phyloP scores from a whole-genome alignment of 2,888 invertebrate species.

The Aleiodes alternator region DNA sequence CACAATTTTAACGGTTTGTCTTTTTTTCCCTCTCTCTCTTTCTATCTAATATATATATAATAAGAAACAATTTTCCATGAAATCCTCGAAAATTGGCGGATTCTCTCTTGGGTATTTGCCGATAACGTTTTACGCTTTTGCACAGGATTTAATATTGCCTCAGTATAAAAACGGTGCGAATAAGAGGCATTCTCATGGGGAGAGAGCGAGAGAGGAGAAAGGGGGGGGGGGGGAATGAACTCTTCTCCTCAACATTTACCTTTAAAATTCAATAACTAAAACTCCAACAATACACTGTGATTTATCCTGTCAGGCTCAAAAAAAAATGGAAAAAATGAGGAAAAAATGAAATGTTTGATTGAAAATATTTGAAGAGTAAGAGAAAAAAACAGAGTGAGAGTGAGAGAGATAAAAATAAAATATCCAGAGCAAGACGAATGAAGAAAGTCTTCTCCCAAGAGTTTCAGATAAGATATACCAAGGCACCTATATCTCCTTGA shows the following conservation, averaged over 20 bases:
- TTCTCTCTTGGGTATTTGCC: slow-evolving; percentile 13
- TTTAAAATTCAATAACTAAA: slow-evolving; percentile 26
- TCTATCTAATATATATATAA: not conserved
- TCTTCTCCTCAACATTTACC: slow-evolving; percentile 14
- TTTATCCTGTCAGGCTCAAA: slow-evolving; percentile 19
- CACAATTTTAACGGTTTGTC: slow-evolving; percentile 7
- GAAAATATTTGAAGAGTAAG: slow-evolving; percentile 21
- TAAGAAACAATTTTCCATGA: slow-evolving; percentile 22
- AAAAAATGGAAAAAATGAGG: slow-evolving; percentile 3
- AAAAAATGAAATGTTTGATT: slow-evolving; percentile 22
- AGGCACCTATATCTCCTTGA: slow-evolving; percentile 27
- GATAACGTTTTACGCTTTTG: slow-evolving; percentile 19
- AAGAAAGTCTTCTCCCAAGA: slow-evolving; percentile 28
- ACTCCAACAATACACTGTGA: slow-evolving; percentile 28
- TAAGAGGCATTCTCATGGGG: slow-evolving; percentile 7
- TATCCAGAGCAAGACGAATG: slow-evolving; percentile 17
- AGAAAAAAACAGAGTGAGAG: not conserved
- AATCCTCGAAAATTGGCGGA: slow-evolving; percentile 25
- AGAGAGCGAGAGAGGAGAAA: too few relatives aligned
- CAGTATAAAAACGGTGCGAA: slow-evolving; percentile 16
- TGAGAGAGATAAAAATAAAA: not conserved
- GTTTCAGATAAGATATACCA: slow-evolving; percentile 34
- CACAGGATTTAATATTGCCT: slow-evolving; percentile 29
- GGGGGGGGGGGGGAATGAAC: not conserved
- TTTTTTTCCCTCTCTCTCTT: not conserved